Conservation (phyloP, 92 coral and sea anemone species). For the Parazoanthus atlanticus region DNA sequence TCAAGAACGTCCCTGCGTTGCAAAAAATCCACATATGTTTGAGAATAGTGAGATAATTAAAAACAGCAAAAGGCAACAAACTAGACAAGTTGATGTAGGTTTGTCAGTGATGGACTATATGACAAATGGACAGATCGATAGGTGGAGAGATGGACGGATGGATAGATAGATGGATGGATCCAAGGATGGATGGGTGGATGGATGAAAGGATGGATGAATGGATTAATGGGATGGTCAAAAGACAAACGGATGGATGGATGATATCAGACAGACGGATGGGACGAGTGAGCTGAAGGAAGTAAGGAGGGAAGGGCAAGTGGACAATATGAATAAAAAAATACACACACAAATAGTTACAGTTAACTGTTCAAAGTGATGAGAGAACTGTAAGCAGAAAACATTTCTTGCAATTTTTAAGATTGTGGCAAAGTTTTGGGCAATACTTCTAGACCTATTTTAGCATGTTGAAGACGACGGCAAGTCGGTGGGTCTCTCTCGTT, state of each 20-base stretch:
- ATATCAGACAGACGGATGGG: neutral
- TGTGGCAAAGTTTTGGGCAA: neutral
- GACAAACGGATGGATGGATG: neutral
- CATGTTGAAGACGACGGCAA: neutral
- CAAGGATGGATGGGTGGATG: neutral
- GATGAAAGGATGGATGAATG: neutral
- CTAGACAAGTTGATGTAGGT: no score
- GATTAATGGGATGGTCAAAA: neutral
- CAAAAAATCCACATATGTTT: neutral
- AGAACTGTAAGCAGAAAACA: no score
- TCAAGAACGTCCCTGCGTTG: slow-evolving; percentile 3
- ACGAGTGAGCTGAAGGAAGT: neutral
- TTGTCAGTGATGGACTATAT: no score
- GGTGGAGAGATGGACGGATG: neutral
- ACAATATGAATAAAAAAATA: neutral
- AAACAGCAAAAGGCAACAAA: neutral
- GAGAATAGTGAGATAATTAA: neutral
- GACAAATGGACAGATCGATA: neutral
- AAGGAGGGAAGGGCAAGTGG: neutral
- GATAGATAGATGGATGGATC: neutral
- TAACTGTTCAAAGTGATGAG: no score
- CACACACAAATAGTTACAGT: neutral
- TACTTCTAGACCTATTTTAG: no score
- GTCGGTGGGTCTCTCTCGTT: no score
- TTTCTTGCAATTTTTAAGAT: no score